Evolutionary conservation across 2,113 vertebrate species (phyloP), one percentile per base, ranked within the genome.

Genomic region (Microcebus jonahi): DNA sequence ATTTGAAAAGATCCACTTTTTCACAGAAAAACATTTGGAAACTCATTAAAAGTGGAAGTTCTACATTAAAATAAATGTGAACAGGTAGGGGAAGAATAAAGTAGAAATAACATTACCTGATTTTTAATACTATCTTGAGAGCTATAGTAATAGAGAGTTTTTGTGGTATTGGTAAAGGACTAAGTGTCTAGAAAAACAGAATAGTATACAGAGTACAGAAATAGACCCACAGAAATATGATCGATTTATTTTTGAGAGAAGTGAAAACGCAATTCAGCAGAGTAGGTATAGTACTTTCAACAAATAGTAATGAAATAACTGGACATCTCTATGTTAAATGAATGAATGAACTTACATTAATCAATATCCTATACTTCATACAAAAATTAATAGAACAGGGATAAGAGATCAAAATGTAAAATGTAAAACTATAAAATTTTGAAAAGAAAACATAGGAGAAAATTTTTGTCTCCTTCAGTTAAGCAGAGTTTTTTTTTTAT

Each of bases 51-150:
- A 90, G 67, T 94, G 63, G n/a, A 95, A 90, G 59, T 25, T 57
- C 31, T 97, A 97, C 97, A 98, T 98, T 97, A 96, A 98, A 98
- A 97, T 97, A 97, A 98, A 92, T 0, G 1, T 71, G 57, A 80
- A 88, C 31, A 68, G 11, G 15, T 2, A 10, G 48, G 48, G 11
- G 48, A 50, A 31, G 29, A 48, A 17, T 29, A 42, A 23, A 75
- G 14, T 75, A 45, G 12, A 76, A 76, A 10, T 76, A 29, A 15
- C 14, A 79, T 29, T 36, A 81, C 12, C 21, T 39, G 77, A 81
- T 25, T 27, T 25, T 57, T 57, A 57, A 45, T 45, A 45, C 45
- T 45, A 8, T 45, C 45, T 57, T 81, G 34, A 81, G 34, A 57
- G 34, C 34, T 81, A 36, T 12, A 81, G n/a, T 36, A 81, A 36